Evolutionary conservation across 2,888 invertebrate species (phyloP), one percentile per base, ranked within the genome.

Genomic region (Erebia aethiops): DNA sequence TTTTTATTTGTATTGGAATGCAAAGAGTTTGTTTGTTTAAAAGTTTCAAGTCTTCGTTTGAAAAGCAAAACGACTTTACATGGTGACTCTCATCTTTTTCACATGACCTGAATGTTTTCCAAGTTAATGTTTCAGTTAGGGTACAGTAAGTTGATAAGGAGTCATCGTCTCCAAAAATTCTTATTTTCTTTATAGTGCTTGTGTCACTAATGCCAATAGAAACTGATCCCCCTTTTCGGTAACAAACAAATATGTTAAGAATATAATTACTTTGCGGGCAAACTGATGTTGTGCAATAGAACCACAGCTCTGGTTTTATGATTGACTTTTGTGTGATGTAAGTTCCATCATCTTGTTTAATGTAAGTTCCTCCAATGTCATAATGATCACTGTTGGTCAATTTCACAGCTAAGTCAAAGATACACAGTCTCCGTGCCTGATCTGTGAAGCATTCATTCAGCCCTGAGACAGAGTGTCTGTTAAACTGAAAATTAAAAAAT

Each of bases 291-390:
- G 84, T 82, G 35, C 76, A 87, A 69, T 84, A 89, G 73, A 93
- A 93, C 91, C 91, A 92, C 14, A 90, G 77, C 4, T 91, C 90
- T 11, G 90, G 78, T 5, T 80, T 79, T 1, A 77, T 72, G 4
- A 90, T 87, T 11, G 89, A 77, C 2, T 80, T 79, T 1, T 77
- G 71, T 1, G 78, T 78, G 1, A 77, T 77, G 69, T 87, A 88
- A 46, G 88, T 87, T 41, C 91, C 92, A 43, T 3, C 26, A 3
- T 26, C 79, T 1, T 77, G 71, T 1, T 78, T 78, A 1, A 77
- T 77, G 69, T 87, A 88, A 46, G 88, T 87, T 41, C 91, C 92
- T 46, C 92, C 92, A 46, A 93, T 89, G 61, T 90, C 87, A 76
- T 84, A 89, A 46, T 82, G 81, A 11, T 77, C 79, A 16, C 69